Evolutionary conservation across 2,888 invertebrate species (phyloP), one percentile per base, ranked within the genome.

Genomic region (Germaria angustata): DNA sequence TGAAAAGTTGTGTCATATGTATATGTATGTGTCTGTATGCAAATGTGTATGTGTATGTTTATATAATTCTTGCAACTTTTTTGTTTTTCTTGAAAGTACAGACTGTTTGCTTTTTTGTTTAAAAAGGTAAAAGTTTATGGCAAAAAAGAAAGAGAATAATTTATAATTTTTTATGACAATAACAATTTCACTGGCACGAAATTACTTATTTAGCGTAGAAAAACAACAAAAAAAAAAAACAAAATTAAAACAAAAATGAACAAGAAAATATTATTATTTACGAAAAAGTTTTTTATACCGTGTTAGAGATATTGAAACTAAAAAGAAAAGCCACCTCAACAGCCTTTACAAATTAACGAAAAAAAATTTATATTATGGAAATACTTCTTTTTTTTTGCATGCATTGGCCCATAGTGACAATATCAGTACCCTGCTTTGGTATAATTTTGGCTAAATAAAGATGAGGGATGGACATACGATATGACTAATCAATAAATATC

Each of bases 241-340:
- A n/a, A 11, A n/a, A n/a, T n/a, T n/a, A n/a, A 11, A 55, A 51
- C 28, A 22, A n/a, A 15, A 15, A 49, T 49, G 20, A n/a, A 32
- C 22, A 59, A 41, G 20, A 49, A 77, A 80, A 66, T 73, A 66
- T 73, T 65, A 73, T 80, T 80, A 68, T 59, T 59, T 73, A 17
- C 4, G 34, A 51, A 61, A 71, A 72, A 79, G 8, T n/a, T 59
- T 66, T 66, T 72, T 57, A 66, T 66, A 7, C 36, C 66, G 57
- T 53, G 69, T 76, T 65, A 71, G 59, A 76, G 75, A 79, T 82
- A 79, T 78, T 79, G 65, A 75, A 82, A 82, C 69, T 82, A 66
- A 51, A n/a, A 59, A 75, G 34, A 1, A 59, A 24, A 44, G 9
- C 51, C 55, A 28, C 24, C 32, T 65, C 65, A 72, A 71, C 55